These are phyloP conservation scores for Cryptus armator DNA, from an alignment of 2,888 invertebrate genomes.

Conservation along the genomic window DNA sequence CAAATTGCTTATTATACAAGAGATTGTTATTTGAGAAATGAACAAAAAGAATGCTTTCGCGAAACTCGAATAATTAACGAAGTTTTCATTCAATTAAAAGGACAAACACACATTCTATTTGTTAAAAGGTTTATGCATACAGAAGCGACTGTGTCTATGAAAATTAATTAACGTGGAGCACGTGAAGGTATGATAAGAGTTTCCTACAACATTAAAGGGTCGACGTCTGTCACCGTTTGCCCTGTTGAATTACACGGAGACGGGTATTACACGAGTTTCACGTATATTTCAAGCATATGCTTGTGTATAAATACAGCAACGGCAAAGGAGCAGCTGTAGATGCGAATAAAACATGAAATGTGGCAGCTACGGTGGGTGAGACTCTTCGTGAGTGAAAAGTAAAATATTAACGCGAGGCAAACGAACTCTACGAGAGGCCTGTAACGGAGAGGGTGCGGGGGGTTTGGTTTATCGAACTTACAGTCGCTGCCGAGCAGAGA, in stretches of 20 bases:
- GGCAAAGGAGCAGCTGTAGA: neutral
- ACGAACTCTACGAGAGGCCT: constrained; percentile 38
- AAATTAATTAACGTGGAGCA: too few species aligned
- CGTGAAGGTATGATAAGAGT: neutral
- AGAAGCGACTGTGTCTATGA: too few species aligned
- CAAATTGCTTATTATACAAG: too few species aligned
- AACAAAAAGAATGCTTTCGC: too few species aligned
- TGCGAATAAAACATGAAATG: constrained; percentile 51
- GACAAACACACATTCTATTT: too few species aligned
- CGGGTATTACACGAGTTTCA: neutral
- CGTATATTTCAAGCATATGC: neutral
- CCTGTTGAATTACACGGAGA: neutral
- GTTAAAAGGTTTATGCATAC: too few species aligned
- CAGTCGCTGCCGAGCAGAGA: constrained; percentile 81
- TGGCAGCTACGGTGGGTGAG: neutral
- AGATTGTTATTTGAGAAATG: too few species aligned
- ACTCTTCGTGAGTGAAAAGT: constrained; percentile 34
- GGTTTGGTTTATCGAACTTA: constrained; percentile 53
- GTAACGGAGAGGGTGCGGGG: constrained; percentile 16
- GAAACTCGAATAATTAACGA: too few species aligned
- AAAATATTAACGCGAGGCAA: constrained; percentile 60
- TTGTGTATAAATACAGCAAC: constrained; percentile 9
- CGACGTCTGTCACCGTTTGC: neutral
- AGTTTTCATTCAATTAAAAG: too few species aligned
- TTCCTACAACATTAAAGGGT: neutral